Conservation (phyloP, 2,888 invertebrate genomes). For the Campoplex capitator region DNA sequence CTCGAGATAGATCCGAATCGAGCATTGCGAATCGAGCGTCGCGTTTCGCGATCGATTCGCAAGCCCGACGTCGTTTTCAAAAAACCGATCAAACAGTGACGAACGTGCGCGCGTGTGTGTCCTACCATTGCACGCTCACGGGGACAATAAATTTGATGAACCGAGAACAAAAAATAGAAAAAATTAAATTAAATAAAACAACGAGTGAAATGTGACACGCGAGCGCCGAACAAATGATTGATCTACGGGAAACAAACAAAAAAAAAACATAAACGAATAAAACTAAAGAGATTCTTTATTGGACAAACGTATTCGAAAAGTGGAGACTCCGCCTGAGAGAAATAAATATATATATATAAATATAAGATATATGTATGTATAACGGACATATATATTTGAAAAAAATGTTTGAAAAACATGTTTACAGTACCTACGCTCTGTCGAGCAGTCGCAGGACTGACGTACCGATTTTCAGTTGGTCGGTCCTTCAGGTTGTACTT, state of each 20-base stretch:
- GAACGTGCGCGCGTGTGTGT: conserved; percentile 37
- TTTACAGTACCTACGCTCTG: conserved; percentile 68
- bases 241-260: conserved; percentile 19
- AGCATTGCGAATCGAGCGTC: conserved; percentile 82
- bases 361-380: conserved; percentile 31
- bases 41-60: conserved; percentile 78
- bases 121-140: conserved; percentile 32
- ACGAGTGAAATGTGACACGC: conserved; percentile 19
- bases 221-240: conserved; percentile 31
- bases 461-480: background rate
- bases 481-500: conserved; percentile 61
- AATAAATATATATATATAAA: conserved; percentile 22
- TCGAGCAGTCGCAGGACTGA: too few species aligned
- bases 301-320: conserved; percentile 43
- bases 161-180: background rate
- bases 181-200: background rate
- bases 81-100: conserved; percentile 83
- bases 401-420: conserved; percentile 35
- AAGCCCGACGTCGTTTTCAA: conserved; percentile 83
- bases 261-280: background rate
- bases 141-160: conserved; percentile 31
- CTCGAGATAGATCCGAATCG: conserved; percentile 79
- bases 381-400: conserved; percentile 9
- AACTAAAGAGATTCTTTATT: background rate
- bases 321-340: conserved; percentile 77